Evolutionary conservation across 2,113 vertebrate species (phyloP).

Genomic region (Bubo scandiacus): DNA sequence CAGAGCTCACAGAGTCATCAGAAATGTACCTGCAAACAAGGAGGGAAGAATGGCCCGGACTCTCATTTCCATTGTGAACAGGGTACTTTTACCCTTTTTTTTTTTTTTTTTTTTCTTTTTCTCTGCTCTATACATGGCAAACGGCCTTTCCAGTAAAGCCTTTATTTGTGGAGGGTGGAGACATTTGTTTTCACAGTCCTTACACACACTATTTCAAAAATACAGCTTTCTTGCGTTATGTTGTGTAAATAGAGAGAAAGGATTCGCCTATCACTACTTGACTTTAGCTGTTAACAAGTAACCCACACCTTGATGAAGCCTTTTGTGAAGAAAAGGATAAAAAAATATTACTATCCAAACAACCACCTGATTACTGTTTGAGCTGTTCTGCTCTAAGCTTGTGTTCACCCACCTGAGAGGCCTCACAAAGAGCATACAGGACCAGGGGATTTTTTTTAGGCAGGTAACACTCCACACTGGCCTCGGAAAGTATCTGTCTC

Average conservation of each 20-base stretch:
- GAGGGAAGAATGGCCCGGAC: neutral
- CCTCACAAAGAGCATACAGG: neutral
- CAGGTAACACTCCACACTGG: neutral
- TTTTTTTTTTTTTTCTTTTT: neutral
- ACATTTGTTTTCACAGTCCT: slow-evolving; percentile 20
- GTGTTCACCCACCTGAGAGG: neutral
- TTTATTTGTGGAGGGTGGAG: slow-evolving; percentile 45
- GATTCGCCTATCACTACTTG: neutral
- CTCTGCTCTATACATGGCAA: neutral
- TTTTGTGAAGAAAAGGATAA: slow-evolving; percentile 38
- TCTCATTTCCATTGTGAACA: neutral
- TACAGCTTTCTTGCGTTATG: neutral
- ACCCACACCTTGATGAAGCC: slow-evolving; percentile 40
- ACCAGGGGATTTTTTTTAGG: neutral
- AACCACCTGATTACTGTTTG: slow-evolving; percentile 4
- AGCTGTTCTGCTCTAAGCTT: neutral
- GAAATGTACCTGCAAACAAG: neutral
- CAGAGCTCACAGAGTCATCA: neutral
- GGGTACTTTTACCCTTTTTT: neutral
- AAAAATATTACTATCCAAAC: slow-evolving; percentile 40
- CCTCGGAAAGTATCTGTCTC: neutral
- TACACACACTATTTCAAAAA: slow-evolving; percentile 3
- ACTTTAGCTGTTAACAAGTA: slow-evolving; percentile 48
- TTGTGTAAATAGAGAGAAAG: slow-evolving; percentile 25
- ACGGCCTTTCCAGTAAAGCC: neutral